Evolutionary conservation across 2,888 invertebrate genomes (phyloP), one percentile per base, ranked within the genome.

Genomic region (Caenorhabditis macrosperma): DNA sequence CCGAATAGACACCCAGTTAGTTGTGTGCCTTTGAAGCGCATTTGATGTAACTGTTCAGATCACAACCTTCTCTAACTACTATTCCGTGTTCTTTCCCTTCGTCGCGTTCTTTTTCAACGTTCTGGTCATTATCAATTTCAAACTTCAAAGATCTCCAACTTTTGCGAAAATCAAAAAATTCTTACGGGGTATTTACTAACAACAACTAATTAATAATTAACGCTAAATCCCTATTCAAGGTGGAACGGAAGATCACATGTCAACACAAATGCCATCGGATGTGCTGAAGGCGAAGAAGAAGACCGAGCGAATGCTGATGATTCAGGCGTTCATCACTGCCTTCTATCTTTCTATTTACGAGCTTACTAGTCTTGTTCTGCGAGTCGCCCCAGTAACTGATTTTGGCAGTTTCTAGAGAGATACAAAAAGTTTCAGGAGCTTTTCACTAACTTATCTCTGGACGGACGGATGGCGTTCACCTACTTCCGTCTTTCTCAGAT

Each of bases 231-330:
- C n/a, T n/a, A n/a, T n/a, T n/a, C n/a, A n/a, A n/a, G 61, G 71
- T 24, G 72, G 72, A 17, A 64, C 54, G 28, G 72, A 64, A n/a
- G 69, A 69, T 28, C 35, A 46, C 9, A 55, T 64, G 17, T 41
- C 64, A 5, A 69, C 60, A 2, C 57, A 63, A 20, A 72, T 72
- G 64, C 72, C 72, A 6, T 63, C 72, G 9, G 72, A 72, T 38
- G 72, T 72, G 15, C 30, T 64, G n/a, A 72, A 72, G 46, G 72
- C 72, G 7, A 72, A 72, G 30, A 72, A 72, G 50, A 72, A 72
- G 38, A 72, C 72, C 1, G 72, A 72, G n/a, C 17, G 72, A 28
- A 72, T 72, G 72, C 28, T 72, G 9, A 72, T 72, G 72, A 72
- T 72, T 33, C 72, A 72, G 30, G 72, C 72, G 2, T 72, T 72